A percentile compares a stretch with the other conserved stretches of the same genome.
phyloP scores from a whole-genome alignment of 2,797 vertebrate species.

The Crocidura indochinensis region DNA sequence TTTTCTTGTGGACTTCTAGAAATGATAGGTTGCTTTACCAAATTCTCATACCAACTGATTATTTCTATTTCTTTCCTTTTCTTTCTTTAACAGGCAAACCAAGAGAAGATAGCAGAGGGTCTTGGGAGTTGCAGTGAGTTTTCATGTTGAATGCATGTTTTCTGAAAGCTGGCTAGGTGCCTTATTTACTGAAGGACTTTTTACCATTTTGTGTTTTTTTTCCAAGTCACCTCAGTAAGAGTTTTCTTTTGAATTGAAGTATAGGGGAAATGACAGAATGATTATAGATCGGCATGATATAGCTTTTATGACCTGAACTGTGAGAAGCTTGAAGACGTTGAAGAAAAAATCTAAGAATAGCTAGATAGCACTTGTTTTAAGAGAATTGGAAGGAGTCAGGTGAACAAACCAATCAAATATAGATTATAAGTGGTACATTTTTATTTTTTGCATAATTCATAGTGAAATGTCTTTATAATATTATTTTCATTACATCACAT shows the following conservation, averaged over 20 bases:
- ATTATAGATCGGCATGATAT: slow-evolving; percentile 37
- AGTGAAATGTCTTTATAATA: background rate
- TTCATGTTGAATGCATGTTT: background rate
- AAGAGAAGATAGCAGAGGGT: background rate
- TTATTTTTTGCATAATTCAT: slow-evolving; percentile 14
- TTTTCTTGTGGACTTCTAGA: slow-evolving; percentile 73
- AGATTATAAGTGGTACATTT: background rate
- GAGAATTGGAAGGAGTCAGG: background rate
- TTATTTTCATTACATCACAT: background rate
- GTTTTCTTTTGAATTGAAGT: slow-evolving; percentile 46
- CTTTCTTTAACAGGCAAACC: background rate
- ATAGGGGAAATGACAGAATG: slow-evolving; percentile 17
- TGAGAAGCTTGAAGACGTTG: slow-evolving; percentile 44
- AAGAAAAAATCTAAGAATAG: background rate
- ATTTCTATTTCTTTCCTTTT: slow-evolving; percentile 13
- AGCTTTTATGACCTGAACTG: slow-evolving; percentile 18
- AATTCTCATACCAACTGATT: slow-evolving; percentile 39
- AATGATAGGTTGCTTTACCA: slow-evolving; percentile 57
- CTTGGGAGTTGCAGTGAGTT: background rate
- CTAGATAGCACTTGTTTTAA: slow-evolving; percentile 25
- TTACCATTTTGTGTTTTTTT: slow-evolving; percentile 46
- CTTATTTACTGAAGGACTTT: slow-evolving; percentile 11
- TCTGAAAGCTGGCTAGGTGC: background rate
- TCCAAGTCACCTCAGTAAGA: slow-evolving; percentile 42
- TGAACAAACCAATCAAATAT: background rate